Evolutionary conservation across 2,888 invertebrate species (phyloP).

Genomic region (Rhingia campestris): DNA sequence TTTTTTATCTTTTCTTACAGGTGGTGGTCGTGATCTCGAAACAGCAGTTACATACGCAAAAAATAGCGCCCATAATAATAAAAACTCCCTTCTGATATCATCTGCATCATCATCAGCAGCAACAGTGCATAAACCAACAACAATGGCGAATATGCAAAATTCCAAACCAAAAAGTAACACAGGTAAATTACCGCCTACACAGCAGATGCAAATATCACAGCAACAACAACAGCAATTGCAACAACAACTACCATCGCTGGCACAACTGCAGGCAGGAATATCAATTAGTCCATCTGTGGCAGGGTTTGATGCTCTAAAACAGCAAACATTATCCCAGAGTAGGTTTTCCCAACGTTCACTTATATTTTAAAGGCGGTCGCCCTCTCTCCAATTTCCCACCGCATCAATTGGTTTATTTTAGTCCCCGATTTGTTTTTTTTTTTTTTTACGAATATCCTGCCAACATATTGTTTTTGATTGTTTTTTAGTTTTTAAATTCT

Average conservation of each 20-base stretch:
- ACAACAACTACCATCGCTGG: conserved; percentile 53
- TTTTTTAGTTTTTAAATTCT: not conserved
- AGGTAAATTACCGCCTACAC: conserved; percentile 75
- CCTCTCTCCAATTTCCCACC: not conserved
- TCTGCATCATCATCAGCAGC: conserved; percentile 75
- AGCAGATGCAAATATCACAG: conserved; percentile 53
- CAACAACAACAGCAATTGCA: conserved; percentile 58
- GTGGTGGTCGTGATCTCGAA: conserved; percentile 93
- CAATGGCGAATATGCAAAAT: conserved; percentile 75
- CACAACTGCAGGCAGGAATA: conserved; percentile 60
- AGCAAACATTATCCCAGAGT: conserved; percentile 62
- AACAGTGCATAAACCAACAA: conserved; percentile 78
- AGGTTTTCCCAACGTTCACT: conserved; percentile 32
- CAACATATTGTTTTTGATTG: conserved; percentile 2
- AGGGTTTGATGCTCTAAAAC: conserved; percentile 69
- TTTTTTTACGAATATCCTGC: not conserved
- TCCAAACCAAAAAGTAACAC: conserved; percentile 58
- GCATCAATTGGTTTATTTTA: not conserved
- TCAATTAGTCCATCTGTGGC: conserved; percentile 47
- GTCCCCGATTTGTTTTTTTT: conserved; percentile 8
- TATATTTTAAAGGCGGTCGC: not conserved
- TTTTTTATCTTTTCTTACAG: conserved; percentile 82
- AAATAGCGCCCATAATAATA: conserved; percentile 78
- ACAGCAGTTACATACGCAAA: conserved; percentile 88
- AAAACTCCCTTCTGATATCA: conserved; percentile 75